These are phyloP conservation scores for Lasioglossum oenotherae DNA, from an alignment of 2,888 invertebrate genomes.

Conservation along the genomic window DNA sequence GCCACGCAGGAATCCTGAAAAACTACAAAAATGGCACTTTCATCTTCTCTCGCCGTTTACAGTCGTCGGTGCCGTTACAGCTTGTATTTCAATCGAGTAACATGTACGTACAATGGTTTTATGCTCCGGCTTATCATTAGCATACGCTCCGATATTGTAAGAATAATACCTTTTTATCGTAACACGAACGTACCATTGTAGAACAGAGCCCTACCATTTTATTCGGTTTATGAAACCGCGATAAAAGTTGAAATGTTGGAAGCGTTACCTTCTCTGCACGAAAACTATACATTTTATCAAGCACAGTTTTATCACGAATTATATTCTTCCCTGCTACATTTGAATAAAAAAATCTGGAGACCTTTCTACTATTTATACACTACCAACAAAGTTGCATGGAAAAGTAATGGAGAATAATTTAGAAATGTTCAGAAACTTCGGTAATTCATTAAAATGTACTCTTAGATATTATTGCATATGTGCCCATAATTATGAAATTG, in stretches of 20 bases:
- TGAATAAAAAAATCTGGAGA: background rate
- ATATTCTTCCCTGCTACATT: background rate
- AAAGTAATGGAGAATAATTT: background rate
- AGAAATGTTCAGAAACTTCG: background rate
- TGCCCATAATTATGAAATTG: too few relatives aligned
- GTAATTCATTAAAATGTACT: background rate
- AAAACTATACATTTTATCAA: background rate
- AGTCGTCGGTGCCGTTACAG: conserved; percentile 19
- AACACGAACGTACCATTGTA: conserved; percentile 2
- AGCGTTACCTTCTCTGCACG: background rate
- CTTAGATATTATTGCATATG: background rate
- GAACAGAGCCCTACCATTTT: background rate
- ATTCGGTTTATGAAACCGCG: conserved; percentile 1
- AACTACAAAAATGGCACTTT: conserved; percentile 58
- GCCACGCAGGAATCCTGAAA: conserved; percentile 27
- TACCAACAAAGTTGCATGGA: too few relatives aligned
- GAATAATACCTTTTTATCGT: conserved; percentile 22
- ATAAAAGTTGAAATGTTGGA: conserved; percentile 21
- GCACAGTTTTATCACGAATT: background rate
- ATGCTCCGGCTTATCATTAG: conserved; percentile 11
- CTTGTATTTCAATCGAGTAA: conserved; percentile 26
- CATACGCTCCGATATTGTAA: conserved; percentile 4
- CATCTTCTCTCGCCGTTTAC: conserved; percentile 46
- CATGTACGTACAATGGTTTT: conserved; percentile 6
- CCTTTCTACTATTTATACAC: background rate